A percentile compares a stretch with the other conserved stretches of the same genome.
Evolutionary conservation across 2,888 invertebrate genomes (phyloP).

Genomic region (Troilus luridus): DNA sequence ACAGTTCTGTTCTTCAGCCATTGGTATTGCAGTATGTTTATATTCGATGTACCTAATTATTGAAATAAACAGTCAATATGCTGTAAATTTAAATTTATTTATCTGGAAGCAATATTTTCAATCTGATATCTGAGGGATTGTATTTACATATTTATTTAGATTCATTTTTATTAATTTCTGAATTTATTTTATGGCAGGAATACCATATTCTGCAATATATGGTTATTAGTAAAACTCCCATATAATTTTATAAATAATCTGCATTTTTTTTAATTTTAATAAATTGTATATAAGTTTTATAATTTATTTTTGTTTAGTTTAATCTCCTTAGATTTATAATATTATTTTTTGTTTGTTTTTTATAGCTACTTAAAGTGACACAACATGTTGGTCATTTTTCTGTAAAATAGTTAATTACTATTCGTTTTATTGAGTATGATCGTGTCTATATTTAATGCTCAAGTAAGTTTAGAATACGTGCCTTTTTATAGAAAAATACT

Average conservation of each 20-base stretch:
- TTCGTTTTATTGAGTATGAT: not conserved
- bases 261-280: not conserved
- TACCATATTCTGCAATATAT: not conserved
- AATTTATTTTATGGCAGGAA: not conserved
- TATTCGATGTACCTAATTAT: too few relatives aligned
- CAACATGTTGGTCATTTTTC: not conserved
- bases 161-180: too few relatives aligned
- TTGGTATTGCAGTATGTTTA: too few relatives aligned
- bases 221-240: not conserved
- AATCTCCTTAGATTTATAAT: not conserved
- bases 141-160: too few relatives aligned
- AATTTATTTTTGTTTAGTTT: not conserved
- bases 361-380: not conserved
- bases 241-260: too few relatives aligned
- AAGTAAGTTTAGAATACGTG: constrained; percentile 62
- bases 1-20: too few relatives aligned
- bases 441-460: constrained; percentile 58
- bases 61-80: too few relatives aligned
- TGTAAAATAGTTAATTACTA: not conserved
- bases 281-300: not conserved
- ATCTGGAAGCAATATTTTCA: too few relatives aligned
- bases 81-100: too few relatives aligned
- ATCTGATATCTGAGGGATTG: too few relatives aligned
- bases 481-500: constrained; percentile 59
- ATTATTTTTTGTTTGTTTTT: not conserved